Conservation (phyloP, 2,113 vertebrate genomes). For the Aleadryas rufinucha region DNA sequence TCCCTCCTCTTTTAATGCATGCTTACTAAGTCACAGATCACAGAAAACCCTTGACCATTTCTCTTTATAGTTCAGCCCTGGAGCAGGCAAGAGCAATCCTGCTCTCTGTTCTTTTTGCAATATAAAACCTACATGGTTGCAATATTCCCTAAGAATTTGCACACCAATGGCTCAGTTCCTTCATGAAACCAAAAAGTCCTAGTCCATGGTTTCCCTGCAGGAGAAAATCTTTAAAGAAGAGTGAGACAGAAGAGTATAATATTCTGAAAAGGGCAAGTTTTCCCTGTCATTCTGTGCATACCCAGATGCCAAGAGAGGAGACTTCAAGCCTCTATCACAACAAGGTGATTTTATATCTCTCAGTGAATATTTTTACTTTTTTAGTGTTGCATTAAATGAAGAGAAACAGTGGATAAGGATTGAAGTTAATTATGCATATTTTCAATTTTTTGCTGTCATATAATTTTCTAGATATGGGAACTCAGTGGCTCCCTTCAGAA, state of each 20-base stretch:
- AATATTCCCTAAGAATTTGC: neutral
- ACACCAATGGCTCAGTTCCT: neutral
- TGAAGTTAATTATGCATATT: neutral
- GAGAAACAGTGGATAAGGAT: neutral
- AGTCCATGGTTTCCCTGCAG: neutral
- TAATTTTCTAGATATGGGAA: neutral
- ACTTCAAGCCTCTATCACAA: neutral
- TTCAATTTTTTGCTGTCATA: neutral
- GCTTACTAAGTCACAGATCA: neutral
- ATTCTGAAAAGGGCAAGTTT: neutral
- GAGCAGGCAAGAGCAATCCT: neutral
- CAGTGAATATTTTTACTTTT: neutral
- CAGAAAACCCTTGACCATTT: neutral
- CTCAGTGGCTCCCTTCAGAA: neutral
- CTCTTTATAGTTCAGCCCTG: neutral
- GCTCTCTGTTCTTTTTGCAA: neutral
- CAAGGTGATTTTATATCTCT: neutral
- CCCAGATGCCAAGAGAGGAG: neutral
- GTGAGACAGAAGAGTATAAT: neutral
- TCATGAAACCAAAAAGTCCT: neutral
- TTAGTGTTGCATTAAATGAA: neutral
- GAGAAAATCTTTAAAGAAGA: neutral
- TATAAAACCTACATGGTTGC: neutral
- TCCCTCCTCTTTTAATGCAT: neutral
- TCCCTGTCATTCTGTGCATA: neutral